Evolutionary conservation across 2,888 invertebrate genomes (phyloP).

Genomic region (Trichopria drosophilae): DNA sequence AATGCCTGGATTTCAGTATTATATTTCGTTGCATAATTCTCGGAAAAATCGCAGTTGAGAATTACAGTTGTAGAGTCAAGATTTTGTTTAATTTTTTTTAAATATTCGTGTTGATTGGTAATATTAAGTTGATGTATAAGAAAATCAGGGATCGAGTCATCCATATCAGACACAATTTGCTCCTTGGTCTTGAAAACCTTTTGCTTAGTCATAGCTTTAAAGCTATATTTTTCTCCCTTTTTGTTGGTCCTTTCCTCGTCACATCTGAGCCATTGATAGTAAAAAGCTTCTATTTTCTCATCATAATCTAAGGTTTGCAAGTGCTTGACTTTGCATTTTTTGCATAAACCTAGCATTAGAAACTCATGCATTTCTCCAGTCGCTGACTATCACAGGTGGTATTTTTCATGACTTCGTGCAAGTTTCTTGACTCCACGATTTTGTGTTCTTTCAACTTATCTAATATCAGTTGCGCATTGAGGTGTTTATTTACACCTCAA

Average conservation of each 20-base stretch:
- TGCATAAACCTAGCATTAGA: too few species aligned
- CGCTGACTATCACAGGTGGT: constrained; percentile 5
- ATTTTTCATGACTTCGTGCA: neutral
- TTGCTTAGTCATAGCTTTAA: neutral
- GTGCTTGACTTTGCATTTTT: neutral
- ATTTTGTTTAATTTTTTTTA: too few species aligned
- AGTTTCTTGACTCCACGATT: neutral
- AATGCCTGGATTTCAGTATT: too few species aligned
- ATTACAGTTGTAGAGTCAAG: too few species aligned
- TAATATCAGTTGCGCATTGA: constrained; percentile 1
- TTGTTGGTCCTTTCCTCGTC: constrained; percentile 1
- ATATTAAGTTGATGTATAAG: too few species aligned
- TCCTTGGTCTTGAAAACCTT: neutral
- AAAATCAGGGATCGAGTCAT: too few species aligned
- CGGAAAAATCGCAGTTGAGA: too few species aligned
- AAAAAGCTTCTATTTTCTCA: constrained; percentile 2
- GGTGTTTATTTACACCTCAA: too few species aligned
- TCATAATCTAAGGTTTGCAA: constrained; percentile 3
- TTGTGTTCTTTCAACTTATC: constrained; percentile 1
- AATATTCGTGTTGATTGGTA: too few species aligned
- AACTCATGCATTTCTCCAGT: constrained; percentile 1
- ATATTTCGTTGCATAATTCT: too few species aligned
- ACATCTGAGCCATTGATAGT: neutral
- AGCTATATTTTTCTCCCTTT: constrained; percentile 5
- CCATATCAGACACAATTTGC: neutral